phyloP scores from a whole-genome alignment of 30 jellyfish, hydroid and myxozoan genomes.

The Aurelia aurita complex sp. Pacific region DNA sequence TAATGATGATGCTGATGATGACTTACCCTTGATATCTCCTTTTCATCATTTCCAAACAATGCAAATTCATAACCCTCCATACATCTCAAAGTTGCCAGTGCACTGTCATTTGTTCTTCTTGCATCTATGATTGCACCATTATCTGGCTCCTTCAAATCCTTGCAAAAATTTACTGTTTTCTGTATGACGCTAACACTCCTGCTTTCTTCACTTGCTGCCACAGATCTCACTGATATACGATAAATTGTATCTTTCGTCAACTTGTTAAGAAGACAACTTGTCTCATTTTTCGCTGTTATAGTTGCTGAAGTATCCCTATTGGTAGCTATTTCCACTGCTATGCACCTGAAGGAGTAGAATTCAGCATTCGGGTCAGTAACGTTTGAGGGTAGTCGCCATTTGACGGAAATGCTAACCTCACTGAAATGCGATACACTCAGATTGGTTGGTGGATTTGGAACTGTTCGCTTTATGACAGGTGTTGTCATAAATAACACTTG shows the following conservation, averaged over 20 bases:
- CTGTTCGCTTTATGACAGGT: background rate
- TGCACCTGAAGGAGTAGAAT: background rate
- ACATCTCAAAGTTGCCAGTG: background rate
- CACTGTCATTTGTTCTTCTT: background rate
- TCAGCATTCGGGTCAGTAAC: background rate
- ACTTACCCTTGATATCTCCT: background rate
- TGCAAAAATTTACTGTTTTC: background rate
- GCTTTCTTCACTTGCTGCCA: background rate
- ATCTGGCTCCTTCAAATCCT: background rate
- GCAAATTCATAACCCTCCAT: background rate
- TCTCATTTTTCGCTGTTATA: background rate
- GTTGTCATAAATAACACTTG: background rate
- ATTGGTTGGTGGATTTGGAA: background rate
- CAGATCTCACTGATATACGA: background rate
- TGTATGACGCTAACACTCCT: background rate
- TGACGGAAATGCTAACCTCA: background rate
- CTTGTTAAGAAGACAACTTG: background rate
- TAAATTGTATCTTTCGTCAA: background rate
- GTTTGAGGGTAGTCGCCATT: background rate
- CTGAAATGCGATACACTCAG: background rate
- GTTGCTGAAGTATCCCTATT: background rate
- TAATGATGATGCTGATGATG: too few relatives aligned
- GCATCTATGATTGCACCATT: background rate
- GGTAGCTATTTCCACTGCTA: background rate
- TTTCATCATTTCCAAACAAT: background rate